Evolutionary conservation across 2,113 vertebrate genomes (phyloP).

Genomic region (Lanius collurio): DNA sequence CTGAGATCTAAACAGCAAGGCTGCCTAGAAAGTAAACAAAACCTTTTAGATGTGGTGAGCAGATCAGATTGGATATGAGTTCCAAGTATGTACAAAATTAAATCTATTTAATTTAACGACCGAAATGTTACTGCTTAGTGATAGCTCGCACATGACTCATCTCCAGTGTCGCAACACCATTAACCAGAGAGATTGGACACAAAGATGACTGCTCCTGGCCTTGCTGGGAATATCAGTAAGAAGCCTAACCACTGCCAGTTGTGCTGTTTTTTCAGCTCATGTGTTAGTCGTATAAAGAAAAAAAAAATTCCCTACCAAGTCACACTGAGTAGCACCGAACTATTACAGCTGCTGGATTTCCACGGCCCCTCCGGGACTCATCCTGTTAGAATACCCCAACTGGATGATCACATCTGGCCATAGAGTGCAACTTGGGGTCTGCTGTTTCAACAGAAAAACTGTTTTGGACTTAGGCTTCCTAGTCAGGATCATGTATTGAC

Average conservation of each 20-base stretch:
- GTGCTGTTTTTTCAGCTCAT: not conserved
- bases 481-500: not conserved
- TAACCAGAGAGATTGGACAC: not conserved
- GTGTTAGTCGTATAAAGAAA: not conserved
- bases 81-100: constrained; percentile 3
- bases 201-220: not conserved
- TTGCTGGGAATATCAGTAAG: not conserved
- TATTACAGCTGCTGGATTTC: not conserved
- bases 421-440: not conserved
- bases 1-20: not conserved
- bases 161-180: not conserved
- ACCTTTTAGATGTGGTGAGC: not conserved
- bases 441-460: not conserved
- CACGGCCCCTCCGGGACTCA: not conserved
- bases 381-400: not conserved
- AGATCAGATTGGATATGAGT: not conserved
- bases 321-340: not conserved
- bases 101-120: constrained; percentile 7
- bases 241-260: not conserved
- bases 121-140: not conserved
- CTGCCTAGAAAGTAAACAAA: constrained; percentile 15
- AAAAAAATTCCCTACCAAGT: not conserved
- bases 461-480: not conserved
- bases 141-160: not conserved
- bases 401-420: not conserved